phyloP scores from a whole-genome alignment of 2,888 invertebrate species.

The Andrena bucephala region DNA sequence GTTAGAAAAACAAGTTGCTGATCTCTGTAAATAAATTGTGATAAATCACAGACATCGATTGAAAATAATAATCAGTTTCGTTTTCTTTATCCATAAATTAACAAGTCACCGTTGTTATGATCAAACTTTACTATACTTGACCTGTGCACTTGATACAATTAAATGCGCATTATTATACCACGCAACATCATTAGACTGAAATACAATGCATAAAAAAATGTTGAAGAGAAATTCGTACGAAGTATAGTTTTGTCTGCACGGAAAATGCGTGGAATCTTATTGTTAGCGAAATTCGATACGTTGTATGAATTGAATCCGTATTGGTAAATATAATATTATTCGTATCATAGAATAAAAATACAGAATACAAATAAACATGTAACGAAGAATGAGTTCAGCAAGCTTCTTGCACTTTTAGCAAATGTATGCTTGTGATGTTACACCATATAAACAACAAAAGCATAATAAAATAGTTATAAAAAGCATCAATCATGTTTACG shows the following conservation, averaged over 20 bases:
- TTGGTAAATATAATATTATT: constrained; percentile 4
- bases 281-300: constrained; percentile 1
- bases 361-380: neutral
- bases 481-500: constrained; percentile 19
- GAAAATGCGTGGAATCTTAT: constrained; percentile 11
- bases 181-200: neutral
- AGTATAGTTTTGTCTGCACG: constrained; percentile 13
- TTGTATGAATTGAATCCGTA: neutral
- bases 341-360: constrained; percentile 8
- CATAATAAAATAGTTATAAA: constrained; percentile 21
- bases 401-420: neutral
- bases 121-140: neutral
- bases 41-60: neutral
- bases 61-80: neutral
- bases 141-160: neutral
- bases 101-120: neutral
- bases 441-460: constrained; percentile 9
- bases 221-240: neutral
- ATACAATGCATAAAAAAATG: constrained; percentile 1
- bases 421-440: constrained; percentile 19
- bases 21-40: constrained; percentile 11
- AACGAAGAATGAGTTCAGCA: constrained; percentile 21
- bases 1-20: neutral
- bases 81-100: neutral
- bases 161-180: neutral